These are phyloP conservation scores for Drosophila suboccidentalis DNA, from an alignment of 2,888 invertebrate species.

Conservation along the genomic window DNA sequence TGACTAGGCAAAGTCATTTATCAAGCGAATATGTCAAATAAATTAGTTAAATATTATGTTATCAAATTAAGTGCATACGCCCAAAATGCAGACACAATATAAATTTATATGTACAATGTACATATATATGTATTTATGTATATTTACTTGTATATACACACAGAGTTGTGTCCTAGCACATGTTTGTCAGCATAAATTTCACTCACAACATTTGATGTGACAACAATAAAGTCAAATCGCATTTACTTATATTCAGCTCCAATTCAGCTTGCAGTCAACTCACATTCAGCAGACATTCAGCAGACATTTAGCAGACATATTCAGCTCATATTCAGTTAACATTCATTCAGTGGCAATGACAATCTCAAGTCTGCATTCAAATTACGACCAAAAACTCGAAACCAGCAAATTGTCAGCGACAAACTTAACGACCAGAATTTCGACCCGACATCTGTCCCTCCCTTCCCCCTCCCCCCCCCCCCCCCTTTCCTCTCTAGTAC, in stretches of 20 bases:
- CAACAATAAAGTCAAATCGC: conserved; percentile 59
- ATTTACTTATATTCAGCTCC: conserved; percentile 6
- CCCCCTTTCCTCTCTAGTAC: not conserved
- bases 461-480: not conserved
- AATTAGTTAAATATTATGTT: conserved; percentile 77
- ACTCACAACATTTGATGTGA: conserved; percentile 62
- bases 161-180: conserved; percentile 10
- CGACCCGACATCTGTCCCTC: not conserved
- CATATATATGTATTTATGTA: not conserved
- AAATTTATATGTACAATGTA: not conserved
- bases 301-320: conserved; percentile 8
- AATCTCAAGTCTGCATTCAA: conserved; percentile 61
- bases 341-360: conserved; percentile 33
- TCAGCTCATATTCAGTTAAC: conserved; percentile 17
- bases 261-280: not conserved
- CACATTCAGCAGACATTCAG: conserved; percentile 5
- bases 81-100: conserved; percentile 9
- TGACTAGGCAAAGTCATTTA: conserved; percentile 54
- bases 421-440: conserved; percentile 39
- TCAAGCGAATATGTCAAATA: conserved; percentile 67
- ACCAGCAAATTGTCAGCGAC: conserved; percentile 64
- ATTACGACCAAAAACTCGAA: conserved; percentile 48
- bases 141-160: conserved; percentile 1
- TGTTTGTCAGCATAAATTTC: conserved; percentile 68
- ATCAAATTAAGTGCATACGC: conserved; percentile 64